phyloP scores from a whole-genome alignment of 2,113 vertebrate genomes.

The Todiramphus chloris region DNA sequence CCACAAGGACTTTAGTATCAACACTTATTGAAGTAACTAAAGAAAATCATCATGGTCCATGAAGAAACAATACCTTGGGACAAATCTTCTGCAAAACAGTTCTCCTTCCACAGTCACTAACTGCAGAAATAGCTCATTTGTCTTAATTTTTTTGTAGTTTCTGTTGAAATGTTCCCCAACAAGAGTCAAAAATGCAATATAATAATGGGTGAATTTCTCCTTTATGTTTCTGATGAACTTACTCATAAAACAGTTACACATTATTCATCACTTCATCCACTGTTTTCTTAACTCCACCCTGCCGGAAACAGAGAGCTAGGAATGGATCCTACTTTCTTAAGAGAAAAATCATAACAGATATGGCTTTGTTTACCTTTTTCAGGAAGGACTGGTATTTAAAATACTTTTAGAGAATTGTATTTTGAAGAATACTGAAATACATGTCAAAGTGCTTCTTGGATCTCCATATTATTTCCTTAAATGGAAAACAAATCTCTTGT shows the following conservation, averaged over 20 bases:
- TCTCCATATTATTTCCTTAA: conserved; percentile 43
- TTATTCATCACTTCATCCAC: neutral
- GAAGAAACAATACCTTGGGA: neutral
- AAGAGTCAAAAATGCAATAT: neutral
- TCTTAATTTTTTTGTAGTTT: neutral
- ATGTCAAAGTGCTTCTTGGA: conserved; percentile 20
- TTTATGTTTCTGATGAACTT: neutral
- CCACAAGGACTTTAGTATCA: neutral
- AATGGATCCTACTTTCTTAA: neutral
- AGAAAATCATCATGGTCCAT: neutral
- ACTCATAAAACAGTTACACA: neutral
- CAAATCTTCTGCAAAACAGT: neutral
- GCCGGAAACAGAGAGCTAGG: neutral
- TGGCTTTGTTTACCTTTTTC: neutral
- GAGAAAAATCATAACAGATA: neutral
- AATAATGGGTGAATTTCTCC: neutral
- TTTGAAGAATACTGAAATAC: conserved; percentile 45
- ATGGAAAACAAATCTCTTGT: conserved; percentile 31
- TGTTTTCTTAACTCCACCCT: neutral
- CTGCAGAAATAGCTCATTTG: neutral
- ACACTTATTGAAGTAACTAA: neutral
- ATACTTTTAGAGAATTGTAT: conserved; percentile 6
- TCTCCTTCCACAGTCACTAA: neutral
- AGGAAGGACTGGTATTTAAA: neutral
- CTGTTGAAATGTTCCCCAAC: neutral